A percentile compares a stretch with the other conserved stretches of the same genome.
phyloP scores from a whole-genome alignment of 2,888 invertebrate genomes.

The Apomyelois bistriatella region DNA sequence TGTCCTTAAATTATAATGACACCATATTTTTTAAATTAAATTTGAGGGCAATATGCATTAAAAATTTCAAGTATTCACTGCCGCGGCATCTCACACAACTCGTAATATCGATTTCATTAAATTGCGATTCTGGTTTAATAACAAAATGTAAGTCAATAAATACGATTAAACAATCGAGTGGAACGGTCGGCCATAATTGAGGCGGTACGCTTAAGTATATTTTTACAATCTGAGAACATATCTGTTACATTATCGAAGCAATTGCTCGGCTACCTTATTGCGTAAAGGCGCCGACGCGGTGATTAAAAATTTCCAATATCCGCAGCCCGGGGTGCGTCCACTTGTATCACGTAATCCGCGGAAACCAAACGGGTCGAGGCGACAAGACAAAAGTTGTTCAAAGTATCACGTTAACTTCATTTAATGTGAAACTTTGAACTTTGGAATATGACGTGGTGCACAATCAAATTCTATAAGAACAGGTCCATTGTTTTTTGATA shows the following conservation, averaged over 20 bases:
- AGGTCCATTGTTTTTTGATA: too few relatives aligned
- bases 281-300: conserved; percentile 52
- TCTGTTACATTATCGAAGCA: conserved; percentile 27
- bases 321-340: conserved; percentile 26
- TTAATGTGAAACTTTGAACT: too few relatives aligned
- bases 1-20: too few relatives aligned
- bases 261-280: conserved; percentile 24
- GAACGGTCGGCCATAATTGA: conserved; percentile 44
- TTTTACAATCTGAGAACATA: conserved; percentile 52
- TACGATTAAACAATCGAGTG: conserved; percentile 33
- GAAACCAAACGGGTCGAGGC: too few relatives aligned
- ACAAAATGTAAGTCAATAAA: conserved; percentile 29
- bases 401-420: too few relatives aligned
- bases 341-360: conserved; percentile 14
- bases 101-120: conserved; percentile 8
- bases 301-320: conserved; percentile 67
- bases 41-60: too few relatives aligned
- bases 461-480: too few relatives aligned
- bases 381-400: too few relatives aligned
- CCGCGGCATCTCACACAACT: neutral
- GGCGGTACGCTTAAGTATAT: conserved; percentile 45
- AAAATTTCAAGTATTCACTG: neutral
- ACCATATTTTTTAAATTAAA: too few relatives aligned
- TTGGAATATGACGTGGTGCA: too few relatives aligned
- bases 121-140: conserved; percentile 6